Base-by-base conservation (phyloP, 2,797 vertebrate species). In the Malacoraja senta region DNA sequence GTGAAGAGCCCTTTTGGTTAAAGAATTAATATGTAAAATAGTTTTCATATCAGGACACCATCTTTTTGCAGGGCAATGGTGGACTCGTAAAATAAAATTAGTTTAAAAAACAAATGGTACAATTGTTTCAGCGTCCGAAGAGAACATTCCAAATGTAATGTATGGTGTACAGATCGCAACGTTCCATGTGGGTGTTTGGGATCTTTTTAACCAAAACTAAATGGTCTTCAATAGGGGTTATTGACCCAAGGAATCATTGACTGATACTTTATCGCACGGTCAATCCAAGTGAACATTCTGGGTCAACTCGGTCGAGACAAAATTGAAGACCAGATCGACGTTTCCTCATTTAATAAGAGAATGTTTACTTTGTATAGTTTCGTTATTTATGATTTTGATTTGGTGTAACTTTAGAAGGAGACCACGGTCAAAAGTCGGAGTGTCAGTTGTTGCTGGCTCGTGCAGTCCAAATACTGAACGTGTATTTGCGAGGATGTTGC, bases 321-420 rank as follows among this genome's bases (percentile, higher is more conserved):
- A 68, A 6, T 65, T 68, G 17, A 44, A 71, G 65, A 38, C 86
- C 65, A 71, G 86, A 68, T 38, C 65, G 71, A 44, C 21, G n/a
- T 71, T 44, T n/a, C 63, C 1, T 91, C n/a, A 71, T 68, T 35
- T 35, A 44, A 38, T 12, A 72, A 71, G 88, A 91, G 65, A 74
- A 26, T 68, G 61, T 68, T 88, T 68, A 88, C 63, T 88, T 88
- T 88, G 84, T 88, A 88, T 88, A 88, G 68, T 88, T 68, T 88
- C 68, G 84, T 88, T 68, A 68, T 88, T 88, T 88, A 88, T 84
- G 61, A 84, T 88, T 53, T 63, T 65, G n/a, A 88, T 68, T 88
- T 12, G 17, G 4, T 68, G 84, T 63, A 88, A 35, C 63, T 32
- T 88, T 65, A 88, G 53, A 61, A 84, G 63, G 32, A 17, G 19